Evolutionary conservation across 2,797 vertebrate species (phyloP), one percentile per base, ranked within the genome.

Genomic region (Menidia menidia): DNA sequence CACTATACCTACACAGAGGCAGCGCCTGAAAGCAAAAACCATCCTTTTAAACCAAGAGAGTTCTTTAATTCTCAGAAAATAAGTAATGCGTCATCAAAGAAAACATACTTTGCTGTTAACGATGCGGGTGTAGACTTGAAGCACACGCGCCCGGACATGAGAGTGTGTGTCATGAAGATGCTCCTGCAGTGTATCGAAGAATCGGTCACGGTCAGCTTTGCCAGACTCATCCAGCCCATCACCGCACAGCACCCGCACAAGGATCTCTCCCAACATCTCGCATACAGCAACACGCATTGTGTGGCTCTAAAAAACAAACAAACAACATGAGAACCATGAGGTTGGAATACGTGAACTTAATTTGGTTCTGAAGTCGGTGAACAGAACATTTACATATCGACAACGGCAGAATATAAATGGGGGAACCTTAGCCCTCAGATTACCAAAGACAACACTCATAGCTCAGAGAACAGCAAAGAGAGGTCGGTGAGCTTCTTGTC

Each of bases 221-320:
- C 95, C 94, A 0, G 93, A 80, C 18, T 96, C 96, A 1, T 97
- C 96, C 11, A 99, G 89, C 2, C 95, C 85, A 41, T 98, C 96
- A 0, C 97, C 97, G 2, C 92, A 96, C 57, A 99, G 91, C 57
- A 98, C 95, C 14, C 94, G 94, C 4, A 97, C 80, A 4, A 99
- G 86, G 66, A 94, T 93, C 77, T 98, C 97, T 0, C 97, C 94
- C 80, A 99, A 94, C 13, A 97, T 95, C 0, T 94, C 91, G n/a
- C 98, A 95, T 71, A 99, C 82, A 0, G 97, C 97, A 30, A 97
- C 97, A 50, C 98, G 95, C 95, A 99, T 96, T 18, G 74, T 62
- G 35, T 96, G 93, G 73, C 93, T 98, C 98, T 99, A 59, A 80
- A 68, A 45, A 58, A 30, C 64, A 30, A 0, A 3, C 33, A 82